Evolutionary conservation across 2,888 invertebrate genomes (phyloP), one percentile per base, ranked within the genome.

Genomic region (Luffia ferchaultella): DNA sequence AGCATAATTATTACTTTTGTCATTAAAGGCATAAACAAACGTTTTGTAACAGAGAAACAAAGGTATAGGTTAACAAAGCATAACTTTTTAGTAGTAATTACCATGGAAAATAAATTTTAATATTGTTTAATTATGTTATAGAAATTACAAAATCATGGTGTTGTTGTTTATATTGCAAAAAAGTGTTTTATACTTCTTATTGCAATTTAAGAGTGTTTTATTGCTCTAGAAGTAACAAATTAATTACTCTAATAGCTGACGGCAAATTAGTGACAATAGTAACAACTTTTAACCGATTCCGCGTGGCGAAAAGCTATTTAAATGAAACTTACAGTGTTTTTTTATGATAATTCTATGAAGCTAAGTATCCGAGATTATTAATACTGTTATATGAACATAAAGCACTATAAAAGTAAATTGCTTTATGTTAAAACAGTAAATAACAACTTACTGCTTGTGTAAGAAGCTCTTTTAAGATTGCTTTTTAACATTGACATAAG

Each of bases 401-500:
- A 30, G 30, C 30, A 30, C 3, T 30, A 12, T 30, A 30, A 30
- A 30, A 30, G 12, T 3, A 30, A 30, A 30, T 30, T 30, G 12
- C 30, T 30, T 7, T 12, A 30, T 12, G 12, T 30, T 30, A 7
- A 12, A 30, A 30, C 3, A 30, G 12, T 30, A 7, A 30, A 30
- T 30, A 30, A 12, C 30, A 30, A 30, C 5, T 12, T 7, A 30
- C 12, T 7, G 12, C 30, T 30, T 46, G n/a, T 17, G 16, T 16
- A n/a, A 17, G 17, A 18, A n/a, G 7, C 16, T n/a, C n/a, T 46
- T 53, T n/a, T 19, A 42, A 7, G 17, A 16, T 47, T 16, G 20
- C 19, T 7, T 40, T 7, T 52, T 7, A 46, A 53, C 16, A 41
- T 46, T 46, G 3, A 17, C 41, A 53, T 45, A 16, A 3, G 43